Evolutionary conservation across 1,140 invertebrate species (phyloP), one percentile per base, ranked within the genome.

Genomic region (Patella vulgata): DNA sequence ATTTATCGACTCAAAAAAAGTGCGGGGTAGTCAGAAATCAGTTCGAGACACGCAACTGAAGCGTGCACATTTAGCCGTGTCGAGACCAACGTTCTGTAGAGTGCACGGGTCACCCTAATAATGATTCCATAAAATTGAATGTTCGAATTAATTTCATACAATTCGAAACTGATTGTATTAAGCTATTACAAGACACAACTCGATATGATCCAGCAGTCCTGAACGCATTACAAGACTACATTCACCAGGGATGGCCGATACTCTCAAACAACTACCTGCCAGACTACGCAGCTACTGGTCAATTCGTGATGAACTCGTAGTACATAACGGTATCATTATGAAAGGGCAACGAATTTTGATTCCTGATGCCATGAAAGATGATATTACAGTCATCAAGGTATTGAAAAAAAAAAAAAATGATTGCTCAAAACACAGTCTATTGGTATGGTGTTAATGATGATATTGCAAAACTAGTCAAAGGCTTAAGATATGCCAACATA

Each of bases 311-410:
- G 50, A 66, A 39, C 19, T 69, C 19, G 25, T 30, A 40, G 40
- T 70, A 8, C 44, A 42, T 27, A 23, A 55, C 36, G 58, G 51
- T 40, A 44, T 70, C 4, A 21, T 59, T 4, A 48, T 67, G 14
- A 59, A 58, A 53, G 64, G 59, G 5, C 2, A 58, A 25, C 50
- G 53, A 25, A n/a, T 71, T 17, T 21, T 68, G 12, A 61, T 71
- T 19, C 66, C 69, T 21, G 30, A n/a, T 2, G 25, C 30, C 14
- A 21, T 68, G 23, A 40, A 40, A 31, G n/a, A 30, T 0, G 57
- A 63, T 1, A 57, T 64, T 8, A 51, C 14, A n/a, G 17, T 28
- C 68, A 66, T 47, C 48, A 58, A 40, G 68, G 67, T 21, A 60
- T 56, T n/a, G n/a, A 31, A 54, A 61, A 50, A 65, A 59, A 31